Evolutionary conservation across 1,140 invertebrate genomes (phyloP), one percentile per base, ranked within the genome.

Genomic region (Drosophila arawakana): DNA sequence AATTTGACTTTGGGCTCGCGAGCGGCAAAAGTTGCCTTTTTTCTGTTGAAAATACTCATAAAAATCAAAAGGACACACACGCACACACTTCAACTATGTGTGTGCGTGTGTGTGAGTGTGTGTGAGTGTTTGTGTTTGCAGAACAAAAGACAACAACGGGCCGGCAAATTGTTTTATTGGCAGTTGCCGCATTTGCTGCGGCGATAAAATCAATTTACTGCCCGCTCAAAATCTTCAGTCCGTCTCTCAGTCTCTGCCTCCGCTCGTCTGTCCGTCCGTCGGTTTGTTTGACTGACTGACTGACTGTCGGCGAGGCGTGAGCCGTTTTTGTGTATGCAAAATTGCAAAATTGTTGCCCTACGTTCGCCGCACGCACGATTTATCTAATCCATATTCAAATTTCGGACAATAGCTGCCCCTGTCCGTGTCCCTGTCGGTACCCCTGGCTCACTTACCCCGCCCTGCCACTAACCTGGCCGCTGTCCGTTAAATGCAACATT

Each of bases 341-440:
- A 63, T 63, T 65, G 41, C 62, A 44, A 81, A 30, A 73, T 78
- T 61, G 57, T 66, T 59, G 62, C 68, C 66, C 58, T 54, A 52
- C 65, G 78, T 46, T 52, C 37, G 66, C 39, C 66, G 71, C 78
- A 88, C 80, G 84, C 83, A 77, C 83, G 74, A 89, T 89, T 89
- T 83, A 66, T 72, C 77, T 88, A 89, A 88, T 89, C 83, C 83
- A 89, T 88, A 89, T 88, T 88, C 83, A 83, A 88, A 89, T 88
- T 83, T 73, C 39, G 73, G 76, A 50, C 76, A 78, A 78, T 70
- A 43, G 50, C 47, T 34, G n/a, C 34, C 60, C 44, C 34, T 3
- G 37, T 43, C 52, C 46, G 49, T 49, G 50, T 13, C 57, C 18
- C 41, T 37, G 34, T 21, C 52, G 52, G 18, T 3, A 10, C 47